Evolutionary conservation across 1,140 invertebrate genomes (phyloP).

Genomic region (Lepidurus apus): DNA sequence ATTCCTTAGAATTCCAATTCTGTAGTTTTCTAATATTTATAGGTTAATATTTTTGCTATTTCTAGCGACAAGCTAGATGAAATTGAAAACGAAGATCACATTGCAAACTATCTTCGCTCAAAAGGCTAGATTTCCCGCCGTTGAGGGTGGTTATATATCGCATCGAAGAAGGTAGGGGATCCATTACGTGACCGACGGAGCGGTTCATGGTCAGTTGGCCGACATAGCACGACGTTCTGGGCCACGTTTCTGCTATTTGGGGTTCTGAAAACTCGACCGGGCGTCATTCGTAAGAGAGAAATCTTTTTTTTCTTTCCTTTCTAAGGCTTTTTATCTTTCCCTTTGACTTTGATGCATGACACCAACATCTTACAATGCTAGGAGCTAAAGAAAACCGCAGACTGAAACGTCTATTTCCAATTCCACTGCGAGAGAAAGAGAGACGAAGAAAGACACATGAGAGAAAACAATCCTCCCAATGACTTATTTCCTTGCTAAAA

Average conservation of each 20-base stretch:
- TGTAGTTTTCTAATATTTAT: no score
- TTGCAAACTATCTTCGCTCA: no score
- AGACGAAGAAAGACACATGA: neutral
- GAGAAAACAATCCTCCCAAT: neutral
- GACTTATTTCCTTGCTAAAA: slow-evolving; percentile 15
- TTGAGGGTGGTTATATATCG: no score
- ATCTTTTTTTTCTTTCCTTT: neutral
- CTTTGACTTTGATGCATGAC: slow-evolving; percentile 14
- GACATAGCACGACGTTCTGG: neutral
- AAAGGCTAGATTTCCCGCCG: no score
- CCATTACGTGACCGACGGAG: neutral
- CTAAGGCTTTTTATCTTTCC: neutral
- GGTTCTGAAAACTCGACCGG: neutral
- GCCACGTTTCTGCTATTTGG: neutral
- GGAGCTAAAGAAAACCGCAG: neutral
- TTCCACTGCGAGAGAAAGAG: neutral
- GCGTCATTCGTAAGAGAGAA: neutral
- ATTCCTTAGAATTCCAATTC: no score
- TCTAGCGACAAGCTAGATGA: no score
- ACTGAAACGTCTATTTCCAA: neutral
- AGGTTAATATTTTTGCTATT: no score
- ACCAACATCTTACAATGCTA: neutral
- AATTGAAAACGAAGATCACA: no score
- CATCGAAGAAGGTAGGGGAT: no score
- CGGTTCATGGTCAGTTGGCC: slow-evolving; percentile 6